phyloP scores from a whole-genome alignment of 2,113 vertebrate genomes.

The Phalacrocorax pelagicus region DNA sequence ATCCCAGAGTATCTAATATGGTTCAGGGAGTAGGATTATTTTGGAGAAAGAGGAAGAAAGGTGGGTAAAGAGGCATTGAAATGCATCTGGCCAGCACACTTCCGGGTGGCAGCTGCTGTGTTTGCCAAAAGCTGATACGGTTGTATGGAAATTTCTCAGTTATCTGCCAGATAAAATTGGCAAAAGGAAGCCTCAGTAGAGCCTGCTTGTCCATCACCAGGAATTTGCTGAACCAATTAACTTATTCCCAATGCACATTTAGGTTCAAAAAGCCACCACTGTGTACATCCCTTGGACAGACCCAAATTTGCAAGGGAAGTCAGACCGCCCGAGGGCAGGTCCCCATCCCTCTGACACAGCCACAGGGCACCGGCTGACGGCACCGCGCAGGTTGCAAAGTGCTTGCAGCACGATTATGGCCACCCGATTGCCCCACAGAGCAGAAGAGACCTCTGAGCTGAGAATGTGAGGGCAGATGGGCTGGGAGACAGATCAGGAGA shows the following conservation, averaged over 20 bases:
- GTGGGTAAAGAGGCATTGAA: background rate
- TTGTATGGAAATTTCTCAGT: background rate
- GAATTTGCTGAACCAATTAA: background rate
- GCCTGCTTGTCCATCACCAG: background rate
- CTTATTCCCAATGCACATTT: background rate
- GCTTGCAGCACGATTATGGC: accelerated
- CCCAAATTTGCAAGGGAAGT: background rate
- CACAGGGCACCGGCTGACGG: background rate
- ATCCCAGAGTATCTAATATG: background rate
- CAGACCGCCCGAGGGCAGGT: accelerated
- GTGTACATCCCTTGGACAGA: accelerated
- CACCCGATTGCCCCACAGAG: accelerated
- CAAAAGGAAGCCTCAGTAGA: background rate
- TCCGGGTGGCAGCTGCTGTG: background rate
- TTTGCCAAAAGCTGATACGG: background rate
- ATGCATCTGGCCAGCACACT: accelerated
- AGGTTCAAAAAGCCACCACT: background rate
- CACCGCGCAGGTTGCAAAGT: accelerated
- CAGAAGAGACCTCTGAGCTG: background rate
- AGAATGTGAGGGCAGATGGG: background rate
- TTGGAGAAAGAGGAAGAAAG: background rate
- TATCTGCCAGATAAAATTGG: background rate
- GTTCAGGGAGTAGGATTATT: background rate
- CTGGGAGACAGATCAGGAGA: background rate
- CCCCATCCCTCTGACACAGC: background rate